Percentiles rank a stretch among this genome's conserved stretches.
Conservation (phyloP, 1,140 invertebrate species). For the Ericerus pela region DNA sequence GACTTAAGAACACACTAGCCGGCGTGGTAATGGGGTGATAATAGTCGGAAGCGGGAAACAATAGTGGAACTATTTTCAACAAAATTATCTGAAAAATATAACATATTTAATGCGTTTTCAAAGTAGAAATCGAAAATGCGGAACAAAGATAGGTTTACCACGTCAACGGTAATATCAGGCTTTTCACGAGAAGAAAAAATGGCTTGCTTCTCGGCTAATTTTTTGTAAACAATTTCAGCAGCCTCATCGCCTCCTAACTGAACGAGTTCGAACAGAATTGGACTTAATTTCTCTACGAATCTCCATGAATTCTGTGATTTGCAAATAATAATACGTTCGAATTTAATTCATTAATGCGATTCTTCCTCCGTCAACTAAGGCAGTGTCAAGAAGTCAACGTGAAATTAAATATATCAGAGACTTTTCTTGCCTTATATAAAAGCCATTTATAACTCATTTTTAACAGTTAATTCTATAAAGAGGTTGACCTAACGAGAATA, state of each 20-base stretch:
- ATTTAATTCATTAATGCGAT: no score
- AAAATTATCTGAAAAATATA: slow-evolving; percentile 48
- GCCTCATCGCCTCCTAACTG: slow-evolving; percentile 50
- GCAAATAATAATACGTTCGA: no score
- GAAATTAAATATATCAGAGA: no score
- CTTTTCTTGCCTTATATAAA: no score
- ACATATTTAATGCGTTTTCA: slow-evolving; percentile 4
- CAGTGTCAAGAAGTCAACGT: no score
- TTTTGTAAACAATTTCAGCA: slow-evolving; percentile 44
- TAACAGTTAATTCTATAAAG: no score
- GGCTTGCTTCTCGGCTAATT: slow-evolving; percentile 58
- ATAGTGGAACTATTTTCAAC: slow-evolving; percentile 55
- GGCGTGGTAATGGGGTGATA: slow-evolving; percentile 72
- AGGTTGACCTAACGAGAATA: no score
- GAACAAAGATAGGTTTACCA: slow-evolving; percentile 2
- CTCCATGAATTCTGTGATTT: slow-evolving; percentile 23
- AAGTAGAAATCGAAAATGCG: slow-evolving; percentile 11
- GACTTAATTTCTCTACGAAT: slow-evolving; percentile 37
- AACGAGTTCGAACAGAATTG: slow-evolving; percentile 54
- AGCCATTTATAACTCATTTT: no score
- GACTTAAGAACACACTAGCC: slow-evolving; percentile 61
- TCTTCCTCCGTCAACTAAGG: no score
- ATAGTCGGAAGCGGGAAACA: slow-evolving; percentile 82
- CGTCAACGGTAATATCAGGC: slow-evolving; percentile 9
- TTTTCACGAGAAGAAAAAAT: slow-evolving; percentile 29